These are phyloP conservation scores for Botrylloides violaceus DNA, from an alignment of 23 tunicate genomes.

Conservation along the genomic window DNA sequence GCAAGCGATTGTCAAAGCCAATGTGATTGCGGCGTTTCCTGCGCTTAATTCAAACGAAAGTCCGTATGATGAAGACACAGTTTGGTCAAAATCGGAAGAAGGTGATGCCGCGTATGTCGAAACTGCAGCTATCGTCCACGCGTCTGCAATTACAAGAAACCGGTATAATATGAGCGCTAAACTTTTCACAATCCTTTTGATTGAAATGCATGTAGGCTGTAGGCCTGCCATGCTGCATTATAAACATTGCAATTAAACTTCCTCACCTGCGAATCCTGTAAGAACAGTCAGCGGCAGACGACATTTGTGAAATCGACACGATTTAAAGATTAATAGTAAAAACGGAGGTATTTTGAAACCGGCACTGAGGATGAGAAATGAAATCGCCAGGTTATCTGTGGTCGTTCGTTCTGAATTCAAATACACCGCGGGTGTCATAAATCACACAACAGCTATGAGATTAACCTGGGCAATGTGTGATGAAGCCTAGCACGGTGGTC, in stretches of 20 bases:
- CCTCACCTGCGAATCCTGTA: background rate
- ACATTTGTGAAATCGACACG: background rate
- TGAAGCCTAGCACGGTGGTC: too few relatives aligned
- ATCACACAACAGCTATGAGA: too few relatives aligned
- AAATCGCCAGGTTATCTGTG: background rate
- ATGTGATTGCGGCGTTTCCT: background rate
- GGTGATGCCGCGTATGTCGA: background rate
- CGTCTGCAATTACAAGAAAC: too few relatives aligned
- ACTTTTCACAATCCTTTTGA: too few relatives aligned
- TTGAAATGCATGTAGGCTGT: too few relatives aligned
- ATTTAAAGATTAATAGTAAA: background rate
- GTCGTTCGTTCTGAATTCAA: background rate
- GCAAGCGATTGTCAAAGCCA: background rate
- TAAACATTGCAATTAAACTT: background rate
- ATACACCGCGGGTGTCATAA: too few relatives aligned
- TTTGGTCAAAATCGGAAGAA: background rate
- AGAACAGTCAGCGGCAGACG: background rate
- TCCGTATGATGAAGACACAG: background rate
- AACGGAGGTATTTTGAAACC: background rate
- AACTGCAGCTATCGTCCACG: background rate
- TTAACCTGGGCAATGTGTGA: too few relatives aligned
- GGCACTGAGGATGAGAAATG: background rate
- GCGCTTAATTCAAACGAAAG: background rate
- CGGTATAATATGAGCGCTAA: too few relatives aligned
- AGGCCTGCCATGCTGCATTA: background rate